Evolutionary conservation across 2,113 vertebrate genomes (phyloP).

Genomic region (Gobiocypris rarus): DNA sequence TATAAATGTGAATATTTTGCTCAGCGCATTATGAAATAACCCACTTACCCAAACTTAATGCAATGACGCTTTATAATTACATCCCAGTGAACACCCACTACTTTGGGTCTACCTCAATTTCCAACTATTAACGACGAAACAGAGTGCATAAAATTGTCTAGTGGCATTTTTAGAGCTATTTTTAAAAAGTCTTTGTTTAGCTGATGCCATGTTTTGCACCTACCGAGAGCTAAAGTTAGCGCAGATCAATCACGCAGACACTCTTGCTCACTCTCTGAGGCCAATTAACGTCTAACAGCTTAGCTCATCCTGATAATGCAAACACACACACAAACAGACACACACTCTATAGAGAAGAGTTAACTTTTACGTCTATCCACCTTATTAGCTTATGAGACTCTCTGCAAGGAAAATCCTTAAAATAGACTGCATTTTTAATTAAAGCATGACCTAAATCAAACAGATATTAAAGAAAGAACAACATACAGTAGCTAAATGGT

Average conservation of each 20-base stretch:
- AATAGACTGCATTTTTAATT: conserved; percentile 37
- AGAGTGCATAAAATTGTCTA: not conserved
- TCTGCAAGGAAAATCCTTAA: conserved; percentile 11
- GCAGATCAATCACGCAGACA: conserved; percentile 43
- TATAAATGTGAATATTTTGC: conserved; percentile 28
- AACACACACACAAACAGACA: not conserved
- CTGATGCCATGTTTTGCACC: conserved; percentile 36
- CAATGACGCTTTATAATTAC: not conserved
- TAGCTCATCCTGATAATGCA: conserved; percentile 37
- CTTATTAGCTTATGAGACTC: conserved; percentile 21
- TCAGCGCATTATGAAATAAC: conserved; percentile 3
- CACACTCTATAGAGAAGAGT: conserved; percentile 28
- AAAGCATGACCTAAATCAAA: conserved; percentile 16
- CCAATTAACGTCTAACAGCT: conserved; percentile 54
- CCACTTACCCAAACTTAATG: conserved; percentile 1
- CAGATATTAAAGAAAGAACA: not conserved
- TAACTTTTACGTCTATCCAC: not conserved
- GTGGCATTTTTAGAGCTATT: conserved; percentile 23
- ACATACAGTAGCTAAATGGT: not conserved
- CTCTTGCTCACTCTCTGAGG: conserved; percentile 25
- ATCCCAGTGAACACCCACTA: conserved; percentile 18
- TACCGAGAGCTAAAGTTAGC: conserved; percentile 48
- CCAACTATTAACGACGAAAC: not conserved
- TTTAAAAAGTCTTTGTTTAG: conserved; percentile 47
- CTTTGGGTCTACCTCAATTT: conserved; percentile 17